Evolutionary conservation across 2,113 vertebrate genomes (phyloP), one percentile per base, ranked within the genome.

Genomic region (Microtus richardsoni): DNA sequence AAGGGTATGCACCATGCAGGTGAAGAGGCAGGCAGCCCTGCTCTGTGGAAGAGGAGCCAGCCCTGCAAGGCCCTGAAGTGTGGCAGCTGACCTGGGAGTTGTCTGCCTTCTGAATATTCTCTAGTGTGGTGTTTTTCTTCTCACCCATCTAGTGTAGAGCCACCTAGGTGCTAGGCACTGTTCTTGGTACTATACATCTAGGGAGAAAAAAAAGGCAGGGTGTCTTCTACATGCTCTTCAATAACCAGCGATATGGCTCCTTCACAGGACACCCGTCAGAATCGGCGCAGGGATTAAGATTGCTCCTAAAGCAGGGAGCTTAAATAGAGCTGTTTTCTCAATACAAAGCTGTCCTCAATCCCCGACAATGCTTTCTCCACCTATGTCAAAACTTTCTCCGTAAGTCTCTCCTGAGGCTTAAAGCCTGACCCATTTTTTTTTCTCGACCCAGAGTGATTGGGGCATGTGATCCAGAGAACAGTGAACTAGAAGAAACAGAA

Each of bases 21-120:
- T 28, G 44, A 89, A 75, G 39, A 47, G 41, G 47, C 7, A 7
- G 7, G 3, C 1, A 7, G 26, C 64, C 21, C 41, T 2, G 78
- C 47, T 85, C 5, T 44, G 6, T 0, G 7, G 52, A 39, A 68
- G 36, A 39, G 70, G 73, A 22, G 41, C 58, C 33, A 7, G 39
- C n/a, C 33, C 12, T 12, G 58, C 84, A 0, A 41, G 62, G 4
- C 17, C 8, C 21, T 0, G 16, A 1, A 7, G 2, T 47, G 36
- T 4, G 21, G 14, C 52, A 36, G 3, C 13, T 30, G 58, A 21
- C 11, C 64, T 39, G 6, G 52, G n/a, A 52, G 44, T 64, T 73
- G 41, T 74, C 73, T 93, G 82, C 74, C 91, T 92, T 13, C 0
- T 4, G 28, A 10, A 62, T 94, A n/a, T 17, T 89, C 39, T 91